Evolutionary conservation across 2,797 vertebrate species (phyloP), one percentile per base, ranked within the genome.

Genomic region (Babyrousa celebensis): DNA sequence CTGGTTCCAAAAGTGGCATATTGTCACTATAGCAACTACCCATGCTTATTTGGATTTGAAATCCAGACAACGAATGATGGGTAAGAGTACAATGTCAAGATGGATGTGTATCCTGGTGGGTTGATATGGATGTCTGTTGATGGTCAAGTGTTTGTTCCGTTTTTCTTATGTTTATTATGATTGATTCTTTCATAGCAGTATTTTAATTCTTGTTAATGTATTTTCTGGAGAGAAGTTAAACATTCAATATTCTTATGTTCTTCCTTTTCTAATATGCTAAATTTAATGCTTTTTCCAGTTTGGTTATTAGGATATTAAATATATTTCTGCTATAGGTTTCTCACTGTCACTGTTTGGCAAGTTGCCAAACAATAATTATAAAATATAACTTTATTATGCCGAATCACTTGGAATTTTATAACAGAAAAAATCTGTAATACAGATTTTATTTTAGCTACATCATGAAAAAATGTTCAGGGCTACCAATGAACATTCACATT

Each of bases 21-120:
- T 96, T 94, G 87, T 97, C 80, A 90, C 96, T 92, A 96, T 97
- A 93, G 96, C 94, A 96, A 97, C 97, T 85, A 75, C 77, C 36
- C 58, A 79, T 88, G 82, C 92, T 94, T 95, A 95, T 63, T 96
- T 97, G 87, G 43, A 85, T 95, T 87, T 94, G 95, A 96, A 95
- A 93, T 77, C 85, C 85, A 90, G 91, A 77, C 87, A 97, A 88
- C 72, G 5, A 82, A 48, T 94, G 78, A 71, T 96, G 95, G 36
- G 52, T 84, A 75, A 89, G 79, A 83, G 29, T 92, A 2, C 65
- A 77, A 71, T 25, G 36, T 89, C 40, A 88, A 96, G 68, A 85
- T 96, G 75, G 65, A 43, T 89, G 7, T 77, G 40, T 93, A 18
- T 48, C 82, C 20, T 92, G 20, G 21, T 95, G 58, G 58, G 12